These are phyloP conservation scores for Leptopterna dolabrata DNA, from an alignment of 2,888 invertebrate genomes.

Conservation along the genomic window DNA sequence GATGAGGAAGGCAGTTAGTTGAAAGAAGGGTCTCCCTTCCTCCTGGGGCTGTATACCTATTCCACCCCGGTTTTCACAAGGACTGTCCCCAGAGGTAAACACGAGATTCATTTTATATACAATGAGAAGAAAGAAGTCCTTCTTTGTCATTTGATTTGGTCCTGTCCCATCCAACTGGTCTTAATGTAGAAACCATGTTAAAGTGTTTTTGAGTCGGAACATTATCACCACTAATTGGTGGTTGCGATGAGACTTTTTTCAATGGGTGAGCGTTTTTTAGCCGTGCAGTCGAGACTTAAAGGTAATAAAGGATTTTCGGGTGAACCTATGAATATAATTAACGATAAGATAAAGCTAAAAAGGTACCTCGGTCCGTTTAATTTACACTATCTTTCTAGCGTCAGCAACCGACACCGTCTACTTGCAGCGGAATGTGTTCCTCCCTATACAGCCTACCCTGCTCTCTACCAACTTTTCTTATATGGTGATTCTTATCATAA, in stretches of 20 bases:
- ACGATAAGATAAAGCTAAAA: slow-evolving; percentile 33
- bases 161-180: not conserved
- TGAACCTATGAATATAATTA: slow-evolving; percentile 21
- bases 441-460: no score
- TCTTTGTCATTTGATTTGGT: not conserved
- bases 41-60: slow-evolving; percentile 24
- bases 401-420: not conserved
- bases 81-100: slow-evolving; percentile 44
- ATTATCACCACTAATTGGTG: slow-evolving; percentile 42
- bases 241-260: slow-evolving; percentile 2
- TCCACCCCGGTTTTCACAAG: slow-evolving; percentile 26
- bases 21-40: not conserved
- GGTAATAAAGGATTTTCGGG: not conserved
- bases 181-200: slow-evolving; percentile 29
- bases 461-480: no score
- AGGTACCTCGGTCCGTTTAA: slow-evolving; percentile 7
- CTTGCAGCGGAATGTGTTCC: no score
- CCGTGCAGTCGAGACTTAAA: not conserved
- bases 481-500: no score
- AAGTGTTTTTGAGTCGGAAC: not conserved
- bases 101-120: slow-evolving; percentile 49
- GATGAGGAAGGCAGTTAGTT: slow-evolving; percentile 30
- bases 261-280: not conserved
- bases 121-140: not conserved
- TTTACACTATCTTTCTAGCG: not conserved